Conservation (phyloP, 2,888 invertebrate genomes). For the Ectropis crepuscularia region DNA sequence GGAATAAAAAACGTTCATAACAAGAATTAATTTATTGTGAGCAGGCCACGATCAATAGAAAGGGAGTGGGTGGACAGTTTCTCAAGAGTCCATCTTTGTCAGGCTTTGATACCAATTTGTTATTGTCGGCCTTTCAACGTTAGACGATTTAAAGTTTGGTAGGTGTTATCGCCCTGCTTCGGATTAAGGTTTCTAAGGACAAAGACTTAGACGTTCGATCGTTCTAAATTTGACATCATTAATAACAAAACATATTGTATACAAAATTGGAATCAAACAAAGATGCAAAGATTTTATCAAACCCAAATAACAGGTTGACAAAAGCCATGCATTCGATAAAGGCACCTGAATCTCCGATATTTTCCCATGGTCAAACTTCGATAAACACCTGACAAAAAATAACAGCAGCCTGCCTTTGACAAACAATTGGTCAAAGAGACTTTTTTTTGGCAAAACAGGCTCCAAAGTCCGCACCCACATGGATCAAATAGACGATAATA, state of each 20-base stretch:
- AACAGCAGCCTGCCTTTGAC: constrained; percentile 70
- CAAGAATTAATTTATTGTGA: constrained; percentile 83
- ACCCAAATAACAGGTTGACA: constrained; percentile 72
- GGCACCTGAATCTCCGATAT: constrained; percentile 81
- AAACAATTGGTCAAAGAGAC: constrained; percentile 82
- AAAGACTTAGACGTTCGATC: constrained; percentile 32
- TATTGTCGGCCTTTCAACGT: constrained; percentile 80
- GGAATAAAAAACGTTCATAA: constrained; percentile 81
- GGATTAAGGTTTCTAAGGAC: constrained; percentile 58
- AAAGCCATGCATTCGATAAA: constrained; percentile 64
- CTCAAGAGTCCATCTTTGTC: constrained; percentile 84
- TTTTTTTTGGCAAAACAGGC: constrained; percentile 78
- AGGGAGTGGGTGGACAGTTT: constrained; percentile 83
- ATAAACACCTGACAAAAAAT: constrained; percentile 82
- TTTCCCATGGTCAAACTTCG: constrained; percentile 83
- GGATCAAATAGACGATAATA: constrained; percentile 73
- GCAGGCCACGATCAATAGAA: constrained; percentile 78
- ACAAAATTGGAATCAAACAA: constrained; percentile 55
- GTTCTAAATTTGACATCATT: constrained; percentile 40
- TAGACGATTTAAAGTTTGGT: constrained; percentile 79
- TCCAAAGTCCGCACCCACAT: constrained; percentile 72
- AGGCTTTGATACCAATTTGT: constrained; percentile 83
- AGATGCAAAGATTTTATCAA: constrained; percentile 66
- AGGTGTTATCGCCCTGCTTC: constrained; percentile 66
- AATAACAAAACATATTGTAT: constrained; percentile 43